Conservation (phyloP, 2,113 vertebrate species). For the Emydura subglobosa region DNA sequence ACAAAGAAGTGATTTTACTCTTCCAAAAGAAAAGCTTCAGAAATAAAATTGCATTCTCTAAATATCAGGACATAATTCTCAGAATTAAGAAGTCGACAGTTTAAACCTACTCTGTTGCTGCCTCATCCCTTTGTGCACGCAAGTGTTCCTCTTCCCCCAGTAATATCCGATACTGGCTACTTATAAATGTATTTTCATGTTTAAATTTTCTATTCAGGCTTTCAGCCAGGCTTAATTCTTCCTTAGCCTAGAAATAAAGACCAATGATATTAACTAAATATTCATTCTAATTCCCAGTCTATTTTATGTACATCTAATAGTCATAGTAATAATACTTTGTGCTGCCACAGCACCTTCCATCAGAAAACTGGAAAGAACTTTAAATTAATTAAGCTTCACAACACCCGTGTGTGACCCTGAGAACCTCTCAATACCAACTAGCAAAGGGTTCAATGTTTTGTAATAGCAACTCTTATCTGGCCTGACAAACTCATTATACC, state of each 20-base stretch:
- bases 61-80: not conserved
- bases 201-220: slow-evolving; percentile 33
- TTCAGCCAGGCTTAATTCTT: not conserved
- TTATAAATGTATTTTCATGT: not conserved
- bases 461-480: no score
- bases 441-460: not conserved
- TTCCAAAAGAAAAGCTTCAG: not conserved
- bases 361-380: not conserved
- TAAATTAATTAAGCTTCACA: not conserved
- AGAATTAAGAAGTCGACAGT: not conserved
- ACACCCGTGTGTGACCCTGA: not conserved
- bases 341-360: not conserved
- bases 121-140: not conserved
- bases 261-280: not conserved
- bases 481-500: no score
- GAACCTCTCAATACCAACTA: not conserved
- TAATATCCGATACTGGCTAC: not conserved
- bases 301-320: not conserved
- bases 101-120: slow-evolving; percentile 63
- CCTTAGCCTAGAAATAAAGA: slow-evolving; percentile 53
- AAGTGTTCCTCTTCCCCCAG: slow-evolving; percentile 43
- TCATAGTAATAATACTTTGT: not conserved
- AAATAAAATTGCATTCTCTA: not conserved
- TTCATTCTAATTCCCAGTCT: not conserved
- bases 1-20: not conserved